These are phyloP conservation scores for Furcula furcula DNA, from an alignment of 2,888 invertebrate species.

Conservation along the genomic window DNA sequence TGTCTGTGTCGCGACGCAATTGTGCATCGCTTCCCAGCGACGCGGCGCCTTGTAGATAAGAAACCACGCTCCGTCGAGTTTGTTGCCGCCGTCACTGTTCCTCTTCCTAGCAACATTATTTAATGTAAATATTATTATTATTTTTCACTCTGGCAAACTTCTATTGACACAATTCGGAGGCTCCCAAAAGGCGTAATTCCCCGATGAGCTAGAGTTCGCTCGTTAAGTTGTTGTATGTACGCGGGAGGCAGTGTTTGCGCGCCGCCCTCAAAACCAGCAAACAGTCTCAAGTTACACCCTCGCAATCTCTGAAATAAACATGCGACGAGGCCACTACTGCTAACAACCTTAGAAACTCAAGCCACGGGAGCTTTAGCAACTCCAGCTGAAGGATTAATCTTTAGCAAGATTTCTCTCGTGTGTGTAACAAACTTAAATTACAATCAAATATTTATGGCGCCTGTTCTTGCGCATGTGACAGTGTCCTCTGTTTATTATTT, in stretches of 20 bases:
- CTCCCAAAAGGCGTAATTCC: constrained; percentile 43
- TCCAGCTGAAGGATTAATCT: constrained; percentile 57
- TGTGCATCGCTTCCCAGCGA: constrained; percentile 39
- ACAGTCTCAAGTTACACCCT: constrained; percentile 70
- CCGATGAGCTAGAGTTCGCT: constrained; percentile 60
- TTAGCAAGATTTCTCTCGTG: constrained; percentile 46
- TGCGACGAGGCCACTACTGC: constrained; percentile 61
- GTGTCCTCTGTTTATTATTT: constrained; percentile 20
- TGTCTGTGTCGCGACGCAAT: constrained; percentile 36
- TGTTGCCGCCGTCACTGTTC: constrained; percentile 40
- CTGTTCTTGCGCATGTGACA: constrained; percentile 18
- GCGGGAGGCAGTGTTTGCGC: constrained; percentile 52
- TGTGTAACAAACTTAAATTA: constrained; percentile 57
- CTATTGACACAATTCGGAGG: constrained; percentile 48
- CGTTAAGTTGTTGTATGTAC: constrained; percentile 59
- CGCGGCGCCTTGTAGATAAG: constrained; percentile 41
- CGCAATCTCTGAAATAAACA: constrained; percentile 73
- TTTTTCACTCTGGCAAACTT: constrained; percentile 41
- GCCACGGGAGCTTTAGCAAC: constrained; percentile 55
- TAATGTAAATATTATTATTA: constrained; percentile 46
- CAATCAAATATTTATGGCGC: constrained; percentile 54
- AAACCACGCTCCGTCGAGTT: constrained; percentile 40
- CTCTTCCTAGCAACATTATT: constrained; percentile 36
- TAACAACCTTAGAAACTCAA: constrained; percentile 63
- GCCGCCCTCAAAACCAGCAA: constrained; percentile 63